A percentile compares a stretch with the other conserved stretches of the same genome.
Evolutionary conservation across 2,797 vertebrate species (phyloP).

Genomic region (Zenarchopterus dispar): DNA sequence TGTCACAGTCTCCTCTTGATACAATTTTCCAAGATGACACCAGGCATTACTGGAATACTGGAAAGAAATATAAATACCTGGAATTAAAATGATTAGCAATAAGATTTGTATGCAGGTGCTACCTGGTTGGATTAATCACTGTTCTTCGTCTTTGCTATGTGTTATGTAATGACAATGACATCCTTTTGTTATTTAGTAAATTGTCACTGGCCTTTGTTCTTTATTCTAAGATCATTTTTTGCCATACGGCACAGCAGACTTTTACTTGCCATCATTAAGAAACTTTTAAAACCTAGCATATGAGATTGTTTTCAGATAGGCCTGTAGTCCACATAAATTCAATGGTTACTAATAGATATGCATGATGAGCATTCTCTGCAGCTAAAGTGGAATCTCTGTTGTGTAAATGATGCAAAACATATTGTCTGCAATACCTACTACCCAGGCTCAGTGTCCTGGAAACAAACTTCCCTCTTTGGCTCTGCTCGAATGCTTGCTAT

Average conservation of each 20-base stretch:
- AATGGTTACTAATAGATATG: neutral
- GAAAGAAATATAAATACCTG: slow-evolving; percentile 3
- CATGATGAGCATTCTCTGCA: slow-evolving; percentile 29
- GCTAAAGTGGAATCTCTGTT: slow-evolving; percentile 13
- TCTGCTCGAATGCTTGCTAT: slow-evolving; percentile 34
- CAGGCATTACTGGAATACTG: neutral
- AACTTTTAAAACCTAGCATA: too few relatives aligned
- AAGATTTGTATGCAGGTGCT: too few relatives aligned
- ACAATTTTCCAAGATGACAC: slow-evolving; percentile 16
- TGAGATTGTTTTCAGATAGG: too few relatives aligned
- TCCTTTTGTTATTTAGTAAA: too few relatives aligned
- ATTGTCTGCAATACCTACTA: slow-evolving; percentile 8
- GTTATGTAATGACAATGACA: too few relatives aligned
- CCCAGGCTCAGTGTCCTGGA: slow-evolving; percentile 32
- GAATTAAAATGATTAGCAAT: neutral
- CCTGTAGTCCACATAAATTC: too few relatives aligned
- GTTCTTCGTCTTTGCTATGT: too few relatives aligned
- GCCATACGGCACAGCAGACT: too few relatives aligned
- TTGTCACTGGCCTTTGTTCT: too few relatives aligned
- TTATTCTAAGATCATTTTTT: too few relatives aligned
- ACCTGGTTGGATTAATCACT: too few relatives aligned
- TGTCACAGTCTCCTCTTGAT: slow-evolving; percentile 8
- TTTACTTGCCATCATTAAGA: too few relatives aligned
- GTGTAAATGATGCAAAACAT: slow-evolving; percentile 2
- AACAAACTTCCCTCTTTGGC: slow-evolving; percentile 37